Evolutionary conservation across 2,797 vertebrate species (phyloP).

Genomic region (Clarias laeviceps): DNA sequence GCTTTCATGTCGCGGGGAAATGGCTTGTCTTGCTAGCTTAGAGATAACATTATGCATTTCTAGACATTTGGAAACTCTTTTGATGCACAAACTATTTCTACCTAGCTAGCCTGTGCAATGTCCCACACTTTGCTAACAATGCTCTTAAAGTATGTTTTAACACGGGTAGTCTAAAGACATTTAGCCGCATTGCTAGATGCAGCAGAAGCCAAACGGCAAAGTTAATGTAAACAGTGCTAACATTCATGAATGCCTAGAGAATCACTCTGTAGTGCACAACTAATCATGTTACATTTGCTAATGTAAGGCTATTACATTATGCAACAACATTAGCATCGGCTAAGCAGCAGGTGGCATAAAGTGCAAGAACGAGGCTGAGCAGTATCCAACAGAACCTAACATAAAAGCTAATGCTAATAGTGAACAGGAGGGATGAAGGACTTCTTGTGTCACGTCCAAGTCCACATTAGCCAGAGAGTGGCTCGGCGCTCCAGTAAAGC

Average conservation of each 20-base stretch:
- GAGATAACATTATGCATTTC: background rate
- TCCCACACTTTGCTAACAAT: background rate
- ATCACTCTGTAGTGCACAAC: background rate
- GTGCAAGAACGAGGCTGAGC: background rate
- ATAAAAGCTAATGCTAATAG: background rate
- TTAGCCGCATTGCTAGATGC: background rate
- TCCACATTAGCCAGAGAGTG: conserved; percentile 15
- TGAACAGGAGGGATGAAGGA: background rate
- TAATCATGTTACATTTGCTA: background rate
- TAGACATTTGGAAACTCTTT: background rate
- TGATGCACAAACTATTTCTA: background rate
- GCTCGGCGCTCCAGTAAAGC: background rate
- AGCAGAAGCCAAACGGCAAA: background rate
- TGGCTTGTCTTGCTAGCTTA: background rate
- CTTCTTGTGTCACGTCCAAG: conserved; percentile 8
- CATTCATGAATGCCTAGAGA: background rate
- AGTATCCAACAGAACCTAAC: background rate
- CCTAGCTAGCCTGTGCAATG: background rate
- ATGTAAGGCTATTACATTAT: too few relatives aligned
- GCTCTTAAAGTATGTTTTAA: background rate
- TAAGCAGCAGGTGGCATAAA: background rate
- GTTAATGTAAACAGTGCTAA: background rate
- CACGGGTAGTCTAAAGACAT: background rate
- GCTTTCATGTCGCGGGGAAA: background rate
- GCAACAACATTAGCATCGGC: background rate